Evolutionary conservation across 2,888 invertebrate species (phyloP).

Genomic region (Chesias legatella): DNA sequence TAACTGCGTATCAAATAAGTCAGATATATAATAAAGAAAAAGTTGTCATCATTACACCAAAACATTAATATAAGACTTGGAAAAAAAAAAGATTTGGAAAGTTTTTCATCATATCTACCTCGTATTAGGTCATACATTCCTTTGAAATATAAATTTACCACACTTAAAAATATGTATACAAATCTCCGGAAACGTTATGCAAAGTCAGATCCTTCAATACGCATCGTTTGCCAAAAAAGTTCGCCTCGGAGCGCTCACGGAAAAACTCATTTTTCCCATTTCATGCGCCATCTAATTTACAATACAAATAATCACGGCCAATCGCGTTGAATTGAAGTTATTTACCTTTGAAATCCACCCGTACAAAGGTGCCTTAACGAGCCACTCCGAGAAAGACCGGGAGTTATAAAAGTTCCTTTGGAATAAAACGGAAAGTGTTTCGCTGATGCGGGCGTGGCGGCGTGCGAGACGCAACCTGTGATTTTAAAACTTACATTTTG

Average conservation of each 20-base stretch:
- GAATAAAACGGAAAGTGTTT: conserved; percentile 44
- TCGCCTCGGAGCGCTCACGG: conserved; percentile 18
- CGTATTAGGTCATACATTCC: too few relatives aligned
- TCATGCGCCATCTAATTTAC: conserved; percentile 45
- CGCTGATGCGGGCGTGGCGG: conserved; percentile 7
- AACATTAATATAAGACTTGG: too few relatives aligned
- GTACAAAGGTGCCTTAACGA: conserved; percentile 63
- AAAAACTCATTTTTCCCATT: conserved; percentile 27
- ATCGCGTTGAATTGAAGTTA: conserved; percentile 49
- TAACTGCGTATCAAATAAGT: too few relatives aligned
- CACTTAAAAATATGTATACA: conserved; percentile 1
- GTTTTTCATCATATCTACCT: too few relatives aligned
- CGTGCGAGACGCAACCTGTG: too few relatives aligned
- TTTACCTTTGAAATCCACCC: conserved; percentile 50
- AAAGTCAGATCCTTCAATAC: conserved; percentile 12
- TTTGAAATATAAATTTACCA: too few relatives aligned
- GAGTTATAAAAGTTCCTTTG: conserved; percentile 48
- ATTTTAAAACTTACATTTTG: too few relatives aligned
- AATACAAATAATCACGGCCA: conserved; percentile 60
- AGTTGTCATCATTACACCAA: too few relatives aligned
- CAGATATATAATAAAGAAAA: too few relatives aligned
- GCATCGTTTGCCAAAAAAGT: conserved; percentile 22
- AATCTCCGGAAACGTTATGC: conserved; percentile 3
- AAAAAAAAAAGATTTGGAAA: too few relatives aligned
- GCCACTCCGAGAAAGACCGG: conserved; percentile 42